These are phyloP conservation scores for Nipponia nippon DNA, from an alignment of 2,113 vertebrate species.

Conservation along the genomic window DNA sequence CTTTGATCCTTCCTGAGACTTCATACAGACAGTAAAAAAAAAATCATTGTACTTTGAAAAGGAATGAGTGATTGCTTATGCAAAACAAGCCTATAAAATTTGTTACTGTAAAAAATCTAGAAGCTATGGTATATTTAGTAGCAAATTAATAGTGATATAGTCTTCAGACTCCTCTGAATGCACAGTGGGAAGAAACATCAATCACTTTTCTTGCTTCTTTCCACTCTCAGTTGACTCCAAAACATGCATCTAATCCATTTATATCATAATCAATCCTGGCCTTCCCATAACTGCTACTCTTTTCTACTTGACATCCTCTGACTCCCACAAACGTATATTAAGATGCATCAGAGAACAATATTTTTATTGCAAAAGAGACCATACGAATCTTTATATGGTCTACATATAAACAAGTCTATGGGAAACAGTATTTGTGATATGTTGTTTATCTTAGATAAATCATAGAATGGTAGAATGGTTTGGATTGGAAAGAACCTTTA, in stretches of 20 bases:
- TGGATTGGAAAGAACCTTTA: neutral
- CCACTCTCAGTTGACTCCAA: neutral
- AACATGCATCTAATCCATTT: neutral
- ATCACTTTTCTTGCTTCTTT: neutral
- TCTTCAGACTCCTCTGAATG: neutral
- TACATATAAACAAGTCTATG: neutral
- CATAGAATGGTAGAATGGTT: neutral
- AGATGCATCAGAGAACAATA: neutral
- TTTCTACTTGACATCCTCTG: neutral
- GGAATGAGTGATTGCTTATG: neutral
- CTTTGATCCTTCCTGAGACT: neutral
- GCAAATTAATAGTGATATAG: neutral
- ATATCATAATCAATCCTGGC: neutral
- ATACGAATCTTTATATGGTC: neutral
- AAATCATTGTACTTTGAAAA: neutral
- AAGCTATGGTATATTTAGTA: slow-evolving; percentile 13
- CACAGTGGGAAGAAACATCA: neutral
- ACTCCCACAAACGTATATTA: neutral
- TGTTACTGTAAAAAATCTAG: neutral
- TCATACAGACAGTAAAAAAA: neutral
- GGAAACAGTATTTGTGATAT: neutral
- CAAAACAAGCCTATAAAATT: slow-evolving; percentile 34
- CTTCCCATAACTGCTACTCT: neutral
- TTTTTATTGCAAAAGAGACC: neutral
- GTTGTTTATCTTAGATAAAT: neutral